Base-by-base conservation (phyloP, 2,888 invertebrate species). In the Nemapogon koenigi region DNA sequence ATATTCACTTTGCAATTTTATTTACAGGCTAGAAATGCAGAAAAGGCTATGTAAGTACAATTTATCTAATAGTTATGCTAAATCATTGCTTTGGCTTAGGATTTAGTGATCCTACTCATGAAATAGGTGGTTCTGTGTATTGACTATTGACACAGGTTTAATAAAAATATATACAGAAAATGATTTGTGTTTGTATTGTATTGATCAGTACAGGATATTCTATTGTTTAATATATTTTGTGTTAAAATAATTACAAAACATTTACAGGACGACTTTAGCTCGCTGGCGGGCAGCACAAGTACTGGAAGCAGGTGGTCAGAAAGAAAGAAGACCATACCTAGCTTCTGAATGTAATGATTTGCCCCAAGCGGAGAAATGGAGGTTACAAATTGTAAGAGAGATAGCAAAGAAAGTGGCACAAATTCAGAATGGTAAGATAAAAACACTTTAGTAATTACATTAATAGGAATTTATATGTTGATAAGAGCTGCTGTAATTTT, bases 341-440 rank as follows among this genome's bases (percentile, higher is more conserved):
- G 98, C 98, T 0, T 94, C 96, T 0, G 96, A 98, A 59, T 99
- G 98, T 73, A 88, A 88, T 48, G 94, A 94, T 57, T 66, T 98
- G 25, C 87, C 88, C 26, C 93, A 94, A 59, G 94, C 96, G 22
- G 97, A 99, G 62, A 96, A 94, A 75, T 98, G 96, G 90, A 82
- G 99, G 45, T 83, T 95, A 66, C 97, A 99, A 64, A 96, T 99
- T 42, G 94, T 99, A 39, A 82, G 97, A 40, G 99, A 99, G 72
- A 91, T 99, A 28, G 95, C 98, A 0, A 93, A 96, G 59, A 99
- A 99, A 81, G 98, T 99, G 0, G 93, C 98, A 1, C 96, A 97
- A 69, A 99, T 99, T 61, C 99, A 99, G 65, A 98, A 98, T 73
- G 95, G 90, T 89, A 52, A 46, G 53, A 44, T 36, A 22, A 14